Evolutionary conservation across 2,113 vertebrate genomes (phyloP).

Genomic region (Periophthalmodon schlosseri): DNA sequence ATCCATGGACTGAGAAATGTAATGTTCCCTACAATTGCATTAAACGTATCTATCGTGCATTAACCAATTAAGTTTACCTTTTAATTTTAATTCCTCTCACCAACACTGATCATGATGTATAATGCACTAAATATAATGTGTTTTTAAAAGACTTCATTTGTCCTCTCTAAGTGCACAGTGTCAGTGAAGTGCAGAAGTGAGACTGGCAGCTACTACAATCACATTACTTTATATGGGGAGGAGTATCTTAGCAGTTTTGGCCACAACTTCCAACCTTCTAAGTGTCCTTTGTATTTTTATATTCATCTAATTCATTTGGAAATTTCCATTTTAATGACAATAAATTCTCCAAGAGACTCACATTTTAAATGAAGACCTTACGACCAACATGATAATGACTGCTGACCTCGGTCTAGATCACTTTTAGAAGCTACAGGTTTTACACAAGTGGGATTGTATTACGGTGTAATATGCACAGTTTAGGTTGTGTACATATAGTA

Average conservation of each 20-base stretch:
- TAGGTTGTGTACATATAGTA: too few species aligned
- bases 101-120: too few species aligned
- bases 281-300: neutral
- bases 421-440: neutral
- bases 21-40: too few species aligned
- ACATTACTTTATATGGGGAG: neutral
- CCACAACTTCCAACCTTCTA: neutral
- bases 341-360: neutral
- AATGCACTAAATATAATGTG: too few species aligned
- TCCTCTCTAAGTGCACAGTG: too few species aligned
- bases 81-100: too few species aligned
- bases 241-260: neutral
- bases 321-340: neutral
- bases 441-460: neutral
- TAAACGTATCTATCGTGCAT: too few species aligned
- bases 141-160: too few species aligned
- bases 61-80: too few species aligned
- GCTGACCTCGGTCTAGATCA: neutral
- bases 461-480: too few species aligned
- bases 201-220: neutral
- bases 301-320: neutral
- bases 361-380: neutral
- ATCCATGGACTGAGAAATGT: neutral
- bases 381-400: neutral
- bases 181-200: neutral